Conservation (phyloP, 2,113 vertebrate species). For the human region GRCh38 chr9:22874501-22875000, state of each 20-base stretch:
- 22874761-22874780: conserved; percentile 16
- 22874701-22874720: not conserved
- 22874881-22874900: not conserved
- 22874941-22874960: not conserved
- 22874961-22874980: not conserved
- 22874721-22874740: not conserved
- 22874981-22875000: not conserved
- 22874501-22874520: not conserved
- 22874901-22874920: not conserved
- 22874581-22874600: not conserved
- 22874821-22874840: not conserved
- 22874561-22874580: not conserved
- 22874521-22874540: not conserved
- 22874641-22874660: not conserved
- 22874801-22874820: not conserved
- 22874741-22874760: not conserved
- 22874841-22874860: not conserved
- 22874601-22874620: not conserved
- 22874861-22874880: not conserved
- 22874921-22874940: not conserved
- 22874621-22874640: not conserved
- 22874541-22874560: not conserved
- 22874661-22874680: not conserved
- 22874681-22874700: not conserved
- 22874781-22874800: not conserved